phyloP scores from a whole-genome alignment of 2,888 invertebrate species.

The Apeira syringaria region DNA sequence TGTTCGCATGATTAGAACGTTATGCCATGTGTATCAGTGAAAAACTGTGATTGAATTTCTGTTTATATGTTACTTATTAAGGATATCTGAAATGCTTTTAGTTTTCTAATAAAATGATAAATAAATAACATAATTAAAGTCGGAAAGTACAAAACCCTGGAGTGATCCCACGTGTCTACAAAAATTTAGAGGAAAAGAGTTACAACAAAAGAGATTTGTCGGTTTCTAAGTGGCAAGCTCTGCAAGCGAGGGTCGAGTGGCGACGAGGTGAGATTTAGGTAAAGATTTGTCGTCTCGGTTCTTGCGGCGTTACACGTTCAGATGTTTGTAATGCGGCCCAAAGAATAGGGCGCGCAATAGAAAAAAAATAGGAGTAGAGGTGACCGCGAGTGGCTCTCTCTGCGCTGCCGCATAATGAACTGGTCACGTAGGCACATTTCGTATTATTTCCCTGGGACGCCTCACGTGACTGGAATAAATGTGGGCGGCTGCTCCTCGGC shows the following conservation, averaged over 20 bases:
- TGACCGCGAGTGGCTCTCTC: conserved; percentile 59
- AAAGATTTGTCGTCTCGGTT: conserved; percentile 47
- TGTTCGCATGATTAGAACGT: too few species aligned
- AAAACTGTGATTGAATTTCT: too few species aligned
- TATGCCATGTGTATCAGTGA: too few species aligned
- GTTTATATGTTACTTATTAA: too few species aligned
- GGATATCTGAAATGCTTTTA: too few species aligned
- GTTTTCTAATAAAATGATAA: too few species aligned
- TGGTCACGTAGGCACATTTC: conserved; percentile 83
- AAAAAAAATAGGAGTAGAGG: conserved; percentile 35
- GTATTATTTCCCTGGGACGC: conserved; percentile 83
- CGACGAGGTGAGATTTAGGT: conserved; percentile 42
- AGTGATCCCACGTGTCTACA: too few species aligned
- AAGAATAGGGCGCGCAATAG: conserved; percentile 35
- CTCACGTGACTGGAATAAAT: conserved; percentile 81
- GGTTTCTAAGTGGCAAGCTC: conserved; percentile 13
- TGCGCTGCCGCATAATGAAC: conserved; percentile 79
- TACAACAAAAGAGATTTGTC: conserved; percentile 16
- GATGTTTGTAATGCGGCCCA: conserved; percentile 57
- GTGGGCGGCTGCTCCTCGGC: conserved; percentile 48
- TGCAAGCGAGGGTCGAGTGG: conserved; percentile 14
- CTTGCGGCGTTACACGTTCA: conserved; percentile 51
- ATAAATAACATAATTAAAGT: too few species aligned
- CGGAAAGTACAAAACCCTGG: too few species aligned
- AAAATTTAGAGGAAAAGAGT: too few species aligned